Evolutionary conservation across 2,888 invertebrate species (phyloP).

Genomic region (Chrysina gloriosa): DNA sequence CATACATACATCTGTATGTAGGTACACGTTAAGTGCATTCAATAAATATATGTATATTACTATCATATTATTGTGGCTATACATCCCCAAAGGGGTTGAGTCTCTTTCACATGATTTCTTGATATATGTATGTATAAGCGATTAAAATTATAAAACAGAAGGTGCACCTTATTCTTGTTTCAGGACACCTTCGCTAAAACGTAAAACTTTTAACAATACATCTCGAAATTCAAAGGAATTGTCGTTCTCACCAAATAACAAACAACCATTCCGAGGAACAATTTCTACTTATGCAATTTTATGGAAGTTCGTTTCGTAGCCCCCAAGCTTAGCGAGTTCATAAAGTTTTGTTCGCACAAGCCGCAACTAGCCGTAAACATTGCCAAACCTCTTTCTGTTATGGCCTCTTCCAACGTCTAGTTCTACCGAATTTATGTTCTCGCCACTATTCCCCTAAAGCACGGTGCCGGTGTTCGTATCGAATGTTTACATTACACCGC

Average conservation of each 20-base stretch:
- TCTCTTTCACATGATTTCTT: no score
- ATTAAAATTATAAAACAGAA: no score
- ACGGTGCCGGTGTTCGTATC: no score
- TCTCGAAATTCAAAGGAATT: background rate
- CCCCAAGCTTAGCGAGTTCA: constrained; percentile 7
- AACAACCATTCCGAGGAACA: background rate
- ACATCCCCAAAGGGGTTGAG: background rate
- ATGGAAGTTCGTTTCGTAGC: background rate
- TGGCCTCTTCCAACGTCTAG: background rate
- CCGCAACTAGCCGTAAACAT: constrained; percentile 22
- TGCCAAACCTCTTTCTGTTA: constrained; percentile 2
- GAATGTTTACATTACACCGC: no score
- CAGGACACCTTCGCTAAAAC: background rate
- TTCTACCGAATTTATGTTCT: background rate
- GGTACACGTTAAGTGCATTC: no score
- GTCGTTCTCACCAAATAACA: background rate
- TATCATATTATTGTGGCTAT: background rate
- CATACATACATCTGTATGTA: no score
- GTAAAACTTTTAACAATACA: background rate
- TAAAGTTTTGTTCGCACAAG: constrained; percentile 8
- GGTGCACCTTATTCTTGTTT: background rate
- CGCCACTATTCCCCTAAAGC: background rate
- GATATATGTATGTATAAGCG: no score
- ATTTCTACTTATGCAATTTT: constrained; percentile 16
- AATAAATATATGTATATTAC: no score